Evolutionary conservation across 2,888 invertebrate genomes (phyloP).

Genomic region (Aphidoletes aphidimyza): DNA sequence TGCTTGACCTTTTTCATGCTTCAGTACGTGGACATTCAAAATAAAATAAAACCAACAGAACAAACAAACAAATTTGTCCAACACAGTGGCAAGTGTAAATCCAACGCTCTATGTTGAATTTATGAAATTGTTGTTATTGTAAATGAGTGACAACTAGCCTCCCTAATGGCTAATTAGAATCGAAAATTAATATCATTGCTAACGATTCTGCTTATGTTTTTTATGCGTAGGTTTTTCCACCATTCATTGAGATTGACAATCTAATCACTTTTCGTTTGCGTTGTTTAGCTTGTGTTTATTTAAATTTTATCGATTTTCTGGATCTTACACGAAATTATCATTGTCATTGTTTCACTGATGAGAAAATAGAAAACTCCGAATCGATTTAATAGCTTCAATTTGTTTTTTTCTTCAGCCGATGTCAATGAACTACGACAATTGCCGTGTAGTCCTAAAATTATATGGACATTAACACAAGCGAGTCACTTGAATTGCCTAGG

Average conservation of each 20-base stretch:
- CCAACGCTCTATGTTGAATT: not conserved
- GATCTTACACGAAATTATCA: too few relatives aligned
- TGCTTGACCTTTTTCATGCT: slow-evolving; percentile 14
- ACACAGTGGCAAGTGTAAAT: not conserved
- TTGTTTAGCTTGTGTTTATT: not conserved
- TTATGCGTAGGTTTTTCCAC: not conserved
- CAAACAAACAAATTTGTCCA: not conserved
- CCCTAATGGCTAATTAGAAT: not conserved
- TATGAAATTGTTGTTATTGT: not conserved
- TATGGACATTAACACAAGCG: not conserved
- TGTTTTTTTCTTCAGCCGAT: not conserved
- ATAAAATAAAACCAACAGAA: not conserved
- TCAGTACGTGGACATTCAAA: not conserved
- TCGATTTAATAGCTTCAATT: not conserved
- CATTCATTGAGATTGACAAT: not conserved
- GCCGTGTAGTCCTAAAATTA: not conserved
- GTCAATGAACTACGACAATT: not conserved
- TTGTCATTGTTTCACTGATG: too few relatives aligned
- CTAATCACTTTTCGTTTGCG: not conserved
- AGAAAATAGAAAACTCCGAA: too few relatives aligned
- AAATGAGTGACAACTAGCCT: not conserved
- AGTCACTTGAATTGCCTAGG: not conserved
- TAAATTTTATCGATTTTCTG: not conserved
- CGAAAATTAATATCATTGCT: not conserved
- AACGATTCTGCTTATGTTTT: not conserved